Conservation (phyloP, 2,797 vertebrate species). For the Hippocampus kuda region DNA sequence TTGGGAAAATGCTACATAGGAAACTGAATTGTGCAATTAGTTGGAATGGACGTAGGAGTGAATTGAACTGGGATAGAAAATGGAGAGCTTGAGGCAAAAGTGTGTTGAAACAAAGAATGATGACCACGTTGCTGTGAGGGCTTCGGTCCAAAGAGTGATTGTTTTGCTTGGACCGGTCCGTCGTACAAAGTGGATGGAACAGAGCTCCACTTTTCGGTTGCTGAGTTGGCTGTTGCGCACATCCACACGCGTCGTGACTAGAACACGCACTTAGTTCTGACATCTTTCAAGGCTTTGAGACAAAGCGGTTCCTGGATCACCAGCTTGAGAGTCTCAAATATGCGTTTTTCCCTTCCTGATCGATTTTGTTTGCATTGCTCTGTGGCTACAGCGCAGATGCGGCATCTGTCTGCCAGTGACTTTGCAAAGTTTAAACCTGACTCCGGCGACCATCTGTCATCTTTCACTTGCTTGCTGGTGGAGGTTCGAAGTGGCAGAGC, state of each 20-base stretch:
- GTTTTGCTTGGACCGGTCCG: slow-evolving; percentile 62
- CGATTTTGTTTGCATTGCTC: slow-evolving; percentile 32
- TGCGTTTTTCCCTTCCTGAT: slow-evolving; percentile 21
- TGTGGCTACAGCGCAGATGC: slow-evolving; percentile 26
- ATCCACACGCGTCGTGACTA: slow-evolving; percentile 20
- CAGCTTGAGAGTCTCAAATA: not conserved
- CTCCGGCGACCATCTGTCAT: slow-evolving; percentile 54
- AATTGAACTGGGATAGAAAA: not conserved
- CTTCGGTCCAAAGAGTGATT: slow-evolving; percentile 44
- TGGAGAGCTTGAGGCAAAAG: slow-evolving; percentile 19
- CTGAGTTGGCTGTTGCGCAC: slow-evolving; percentile 17
- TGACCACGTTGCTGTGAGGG: slow-evolving; percentile 39
- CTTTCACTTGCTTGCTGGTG: slow-evolving; percentile 25
- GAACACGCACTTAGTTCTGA: not conserved
- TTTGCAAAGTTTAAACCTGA: slow-evolving; percentile 40
- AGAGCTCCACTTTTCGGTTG: slow-evolving; percentile 24
- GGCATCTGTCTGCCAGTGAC: slow-evolving; percentile 42
- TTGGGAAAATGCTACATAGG: not conserved
- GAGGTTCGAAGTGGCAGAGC: slow-evolving; percentile 38
- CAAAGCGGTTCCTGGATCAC: not conserved
- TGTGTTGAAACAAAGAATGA: slow-evolving; percentile 49
- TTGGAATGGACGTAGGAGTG: not conserved
- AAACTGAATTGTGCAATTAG: not conserved
- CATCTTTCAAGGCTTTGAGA: not conserved
- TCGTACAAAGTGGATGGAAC: slow-evolving; percentile 50